phyloP scores from a whole-genome alignment of 2,113 vertebrate species.

The Brienomyrus longianalis region DNA sequence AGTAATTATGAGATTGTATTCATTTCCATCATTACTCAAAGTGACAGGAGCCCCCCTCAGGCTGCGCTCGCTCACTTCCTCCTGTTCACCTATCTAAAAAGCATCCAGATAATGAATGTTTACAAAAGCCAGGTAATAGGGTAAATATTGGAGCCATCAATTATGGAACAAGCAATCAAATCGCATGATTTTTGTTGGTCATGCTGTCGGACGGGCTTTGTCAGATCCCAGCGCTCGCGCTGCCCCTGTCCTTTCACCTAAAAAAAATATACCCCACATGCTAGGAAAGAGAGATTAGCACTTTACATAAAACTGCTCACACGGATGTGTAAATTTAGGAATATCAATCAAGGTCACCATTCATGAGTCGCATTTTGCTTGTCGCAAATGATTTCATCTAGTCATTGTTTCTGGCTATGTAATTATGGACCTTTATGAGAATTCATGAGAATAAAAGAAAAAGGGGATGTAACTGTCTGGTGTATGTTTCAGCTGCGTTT shows the following conservation, averaged over 20 bases:
- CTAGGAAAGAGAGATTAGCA: constrained; percentile 40
- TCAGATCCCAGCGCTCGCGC: constrained; percentile 31
- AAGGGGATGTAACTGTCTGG: constrained; percentile 49
- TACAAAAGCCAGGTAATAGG: constrained; percentile 82
- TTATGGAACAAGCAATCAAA: constrained; percentile 84
- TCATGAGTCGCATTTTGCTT: not conserved
- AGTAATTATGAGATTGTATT: constrained; percentile 76
- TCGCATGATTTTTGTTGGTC: constrained; percentile 73
- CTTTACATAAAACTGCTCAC: constrained; percentile 20
- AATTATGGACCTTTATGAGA: not conserved
- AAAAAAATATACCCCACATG: constrained; percentile 39
- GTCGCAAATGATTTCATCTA: not conserved
- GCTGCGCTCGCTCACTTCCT: constrained; percentile 68
- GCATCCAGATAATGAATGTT: constrained; percentile 78
- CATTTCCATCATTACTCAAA: constrained; percentile 79
- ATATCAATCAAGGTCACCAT: not conserved
- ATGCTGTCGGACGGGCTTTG: constrained; percentile 44
- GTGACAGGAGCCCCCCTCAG: constrained; percentile 72
- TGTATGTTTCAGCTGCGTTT: constrained; percentile 42
- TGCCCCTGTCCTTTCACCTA: constrained; percentile 37
- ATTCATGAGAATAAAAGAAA: constrained; percentile 22
- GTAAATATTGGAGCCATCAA: constrained; percentile 91
- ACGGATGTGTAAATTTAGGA: not conserved
- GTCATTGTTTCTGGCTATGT: not conserved
- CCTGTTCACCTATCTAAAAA: constrained; percentile 73